A percentile compares a stretch with the other conserved stretches of the same genome.
These are phyloP conservation scores for Lutraria rhynchaena DNA, from an alignment of 1,140 invertebrate species.

Conservation along the genomic window DNA sequence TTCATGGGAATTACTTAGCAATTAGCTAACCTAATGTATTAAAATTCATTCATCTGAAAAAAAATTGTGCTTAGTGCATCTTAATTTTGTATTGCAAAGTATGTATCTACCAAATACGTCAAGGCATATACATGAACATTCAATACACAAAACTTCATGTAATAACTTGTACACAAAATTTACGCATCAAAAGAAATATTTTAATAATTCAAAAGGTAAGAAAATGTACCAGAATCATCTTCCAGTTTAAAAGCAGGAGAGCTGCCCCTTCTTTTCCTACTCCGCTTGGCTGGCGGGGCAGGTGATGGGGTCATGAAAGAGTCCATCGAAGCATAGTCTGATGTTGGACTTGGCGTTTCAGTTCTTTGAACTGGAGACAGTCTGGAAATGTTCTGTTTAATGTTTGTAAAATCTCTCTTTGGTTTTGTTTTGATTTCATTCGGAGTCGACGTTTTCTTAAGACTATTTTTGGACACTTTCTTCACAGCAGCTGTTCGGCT, in stretches of 20 bases:
- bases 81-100: too few species aligned
- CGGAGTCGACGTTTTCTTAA: constrained; percentile 15
- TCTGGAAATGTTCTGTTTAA: constrained; percentile 29
- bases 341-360: constrained; percentile 32
- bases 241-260: constrained; percentile 44
- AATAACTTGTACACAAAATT: neutral
- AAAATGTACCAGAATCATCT: constrained; percentile 23
- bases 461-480: neutral
- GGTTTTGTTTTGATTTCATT: constrained; percentile 22
- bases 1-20: too few species aligned
- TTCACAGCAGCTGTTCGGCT: neutral
- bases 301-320: constrained; percentile 7
- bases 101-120: too few species aligned
- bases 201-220: too few species aligned
- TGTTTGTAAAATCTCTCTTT: constrained; percentile 16
- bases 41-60: too few species aligned
- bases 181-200: neutral
- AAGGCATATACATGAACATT: too few species aligned
- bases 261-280: neutral
- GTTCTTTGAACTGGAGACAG: constrained; percentile 25
- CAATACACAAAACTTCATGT: too few species aligned
- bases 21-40: too few species aligned
- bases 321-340: constrained; percentile 49
- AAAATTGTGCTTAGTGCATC: too few species aligned
- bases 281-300: neutral